Evolutionary conservation across 2,888 invertebrate genomes (phyloP), one percentile per base, ranked within the genome.

Genomic region (Heliconius ethilla): DNA sequence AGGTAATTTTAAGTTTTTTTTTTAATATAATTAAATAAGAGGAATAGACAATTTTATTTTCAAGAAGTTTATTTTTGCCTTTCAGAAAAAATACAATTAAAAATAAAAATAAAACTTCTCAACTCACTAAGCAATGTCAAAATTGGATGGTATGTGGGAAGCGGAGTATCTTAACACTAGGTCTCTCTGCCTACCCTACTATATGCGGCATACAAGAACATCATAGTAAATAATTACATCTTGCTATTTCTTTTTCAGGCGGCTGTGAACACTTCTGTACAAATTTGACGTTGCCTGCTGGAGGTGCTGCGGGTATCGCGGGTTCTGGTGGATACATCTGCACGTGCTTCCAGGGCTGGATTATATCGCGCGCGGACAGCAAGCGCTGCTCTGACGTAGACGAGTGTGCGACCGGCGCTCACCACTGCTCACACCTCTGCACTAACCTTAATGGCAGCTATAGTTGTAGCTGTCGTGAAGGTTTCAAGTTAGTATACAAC

Each of bases 401-500:
- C 91, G 99, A 99, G 91, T 99, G 99, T 87, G 94, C 95, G 0
- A 95, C 96, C 29, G 97, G 97, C 78, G 95, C 95, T 37, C 98
- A 98, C 91, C 97, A 97, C 81, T 99, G 99, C 93, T 98, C 99
- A 2, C 99, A 99, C 87, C 94, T 97, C 62, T 99, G 99, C 87
- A 95, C 95, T 76, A 99, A 99, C 90, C 91, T 98, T 73, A 99
- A 99, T 87, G 99, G 99, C 86, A 96, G 96, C 79, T 99, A 99
- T 89, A 96, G 96, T 77, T 99, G 99, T 89, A 95, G 96, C 37
- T 99, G 99, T 85, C 95, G 96, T 11, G 96, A 96, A 1, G 98
- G 98, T 2, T 99, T 98, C 92, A 93, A 89, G 94, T 94, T 45
- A 84, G 87, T 81, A 74, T 62, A 25, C 0, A 15, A n/a, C 11